A percentile compares a stretch with the other conserved stretches of the same genome.
These are phyloP conservation scores for Drosophila paulistorum DNA, from an alignment of 1,140 invertebrate species.

Conservation along the genomic window DNA sequence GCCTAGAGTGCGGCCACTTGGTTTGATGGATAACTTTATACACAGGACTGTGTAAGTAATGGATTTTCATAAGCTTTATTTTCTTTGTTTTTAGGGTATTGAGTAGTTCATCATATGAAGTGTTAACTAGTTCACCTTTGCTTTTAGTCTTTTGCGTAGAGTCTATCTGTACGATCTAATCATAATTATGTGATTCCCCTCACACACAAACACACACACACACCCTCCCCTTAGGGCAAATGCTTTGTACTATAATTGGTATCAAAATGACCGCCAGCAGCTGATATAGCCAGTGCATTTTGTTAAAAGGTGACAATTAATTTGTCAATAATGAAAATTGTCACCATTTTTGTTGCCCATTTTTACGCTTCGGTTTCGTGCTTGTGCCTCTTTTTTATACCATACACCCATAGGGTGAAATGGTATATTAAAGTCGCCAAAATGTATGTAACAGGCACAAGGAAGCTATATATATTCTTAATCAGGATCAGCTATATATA, in stretches of 20 bases:
- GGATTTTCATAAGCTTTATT: neutral
- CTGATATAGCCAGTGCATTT: constrained; percentile 54
- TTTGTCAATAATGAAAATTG: constrained; percentile 79
- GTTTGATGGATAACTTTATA: neutral
- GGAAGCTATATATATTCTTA: too few relatives aligned
- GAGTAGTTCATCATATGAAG: neutral
- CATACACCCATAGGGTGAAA: too few relatives aligned
- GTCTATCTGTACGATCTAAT: constrained; percentile 56
- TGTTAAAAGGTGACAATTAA: constrained; percentile 81
- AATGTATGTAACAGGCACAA: too few relatives aligned
- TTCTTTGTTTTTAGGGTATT: constrained; percentile 13
- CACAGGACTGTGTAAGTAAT: neutral
- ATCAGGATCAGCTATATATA: too few relatives aligned
- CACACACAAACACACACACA: constrained; percentile 25
- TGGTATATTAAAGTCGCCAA: too few relatives aligned
- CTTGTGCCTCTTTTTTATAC: constrained; percentile 46
- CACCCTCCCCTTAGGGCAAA: constrained; percentile 17
- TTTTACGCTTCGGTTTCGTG: constrained; percentile 29
- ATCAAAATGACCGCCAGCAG: constrained; percentile 57
- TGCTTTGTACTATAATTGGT: constrained; percentile 62
- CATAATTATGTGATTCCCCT: constrained; percentile 75
- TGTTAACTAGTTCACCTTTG: neutral
- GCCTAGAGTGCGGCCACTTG: neutral
- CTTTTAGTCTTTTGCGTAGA: neutral
- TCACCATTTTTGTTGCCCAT: constrained; percentile 43